phyloP scores from a whole-genome alignment of 2,113 vertebrate genomes.

The Vidua chalybeata region DNA sequence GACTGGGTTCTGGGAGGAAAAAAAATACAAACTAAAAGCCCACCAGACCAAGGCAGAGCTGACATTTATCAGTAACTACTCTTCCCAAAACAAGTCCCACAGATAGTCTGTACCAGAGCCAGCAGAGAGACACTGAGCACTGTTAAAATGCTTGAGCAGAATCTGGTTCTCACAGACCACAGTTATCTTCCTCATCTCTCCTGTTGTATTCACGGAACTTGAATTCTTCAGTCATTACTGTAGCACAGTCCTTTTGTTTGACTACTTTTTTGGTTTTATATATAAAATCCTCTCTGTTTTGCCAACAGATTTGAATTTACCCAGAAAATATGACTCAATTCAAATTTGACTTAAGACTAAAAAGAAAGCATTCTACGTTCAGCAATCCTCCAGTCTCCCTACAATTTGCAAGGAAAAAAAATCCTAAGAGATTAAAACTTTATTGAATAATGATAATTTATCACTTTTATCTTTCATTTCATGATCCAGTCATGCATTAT shows the following conservation, averaged over 20 bases:
- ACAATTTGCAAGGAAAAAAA: background rate
- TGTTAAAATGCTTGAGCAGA: background rate
- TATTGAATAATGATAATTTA: background rate
- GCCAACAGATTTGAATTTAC: background rate
- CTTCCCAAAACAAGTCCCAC: background rate
- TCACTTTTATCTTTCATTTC: conserved; percentile 1
- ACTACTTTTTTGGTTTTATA: background rate
- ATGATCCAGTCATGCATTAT: background rate
- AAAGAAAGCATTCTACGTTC: background rate
- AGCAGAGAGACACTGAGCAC: background rate
- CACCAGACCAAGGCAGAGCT: background rate
- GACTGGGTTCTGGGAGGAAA: accelerated
- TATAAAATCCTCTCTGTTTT: background rate
- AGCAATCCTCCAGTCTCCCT: background rate
- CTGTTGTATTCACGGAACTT: background rate
- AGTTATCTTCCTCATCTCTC: background rate
- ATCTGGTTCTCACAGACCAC: background rate
- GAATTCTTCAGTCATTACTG: background rate
- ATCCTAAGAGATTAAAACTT: background rate
- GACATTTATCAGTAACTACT: background rate
- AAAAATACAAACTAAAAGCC: background rate
- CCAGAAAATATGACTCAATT: background rate
- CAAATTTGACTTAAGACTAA: background rate
- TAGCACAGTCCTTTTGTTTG: background rate
- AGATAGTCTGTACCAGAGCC: background rate